Evolutionary conservation across 2,797 vertebrate species (phyloP).

Genomic region (Helarctos malayanus): DNA sequence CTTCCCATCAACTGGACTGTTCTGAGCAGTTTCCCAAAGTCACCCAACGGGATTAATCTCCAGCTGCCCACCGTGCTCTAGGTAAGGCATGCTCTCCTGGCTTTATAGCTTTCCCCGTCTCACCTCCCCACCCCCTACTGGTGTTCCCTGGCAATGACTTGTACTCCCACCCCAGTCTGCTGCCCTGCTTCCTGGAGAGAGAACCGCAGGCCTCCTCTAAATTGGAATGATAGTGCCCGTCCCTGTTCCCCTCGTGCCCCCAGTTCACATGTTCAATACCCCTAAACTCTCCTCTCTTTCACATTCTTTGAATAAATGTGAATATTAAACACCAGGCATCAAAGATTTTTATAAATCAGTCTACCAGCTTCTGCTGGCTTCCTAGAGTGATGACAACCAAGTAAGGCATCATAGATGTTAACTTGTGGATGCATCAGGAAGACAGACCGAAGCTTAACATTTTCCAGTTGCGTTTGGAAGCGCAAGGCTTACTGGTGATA

Average conservation of each 20-base stretch:
- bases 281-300: background rate
- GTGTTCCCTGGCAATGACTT: background rate
- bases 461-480: conserved; percentile 17
- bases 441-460: background rate
- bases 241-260: background rate
- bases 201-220: background rate
- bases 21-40: background rate
- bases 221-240: background rate
- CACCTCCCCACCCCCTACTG: background rate
- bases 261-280: background rate
- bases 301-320: background rate
- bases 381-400: background rate
- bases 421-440: background rate
- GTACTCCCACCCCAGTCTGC: background rate
- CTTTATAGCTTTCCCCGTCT: background rate
- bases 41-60: background rate
- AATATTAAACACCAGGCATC: background rate
- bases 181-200: background rate
- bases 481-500: background rate
- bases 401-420: background rate
- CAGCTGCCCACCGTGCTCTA: background rate
- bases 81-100: background rate
- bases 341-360: background rate
- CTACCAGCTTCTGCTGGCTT: background rate
- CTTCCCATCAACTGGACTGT: background rate